Percentiles rank a stretch among this genome's conserved stretches.
Conservation (phyloP, 2,888 invertebrate species). For the Mimumesa dahlbomi region DNA sequence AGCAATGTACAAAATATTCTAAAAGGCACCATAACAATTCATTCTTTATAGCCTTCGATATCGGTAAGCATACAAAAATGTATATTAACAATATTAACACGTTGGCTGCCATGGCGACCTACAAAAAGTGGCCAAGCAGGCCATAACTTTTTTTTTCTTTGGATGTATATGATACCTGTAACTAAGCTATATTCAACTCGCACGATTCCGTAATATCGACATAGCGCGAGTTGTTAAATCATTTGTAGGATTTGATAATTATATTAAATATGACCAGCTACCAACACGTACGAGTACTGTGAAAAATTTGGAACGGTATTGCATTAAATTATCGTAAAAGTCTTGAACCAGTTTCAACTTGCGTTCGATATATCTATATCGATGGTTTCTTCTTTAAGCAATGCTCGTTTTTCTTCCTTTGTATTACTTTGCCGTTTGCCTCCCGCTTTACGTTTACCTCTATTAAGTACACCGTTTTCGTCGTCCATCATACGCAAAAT, state of each 20-base stretch:
- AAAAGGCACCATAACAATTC: slow-evolving; percentile 51
- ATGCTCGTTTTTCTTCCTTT: slow-evolving; percentile 80
- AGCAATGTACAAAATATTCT: slow-evolving; percentile 20
- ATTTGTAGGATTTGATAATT: slow-evolving; percentile 16
- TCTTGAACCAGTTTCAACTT: slow-evolving; percentile 68
- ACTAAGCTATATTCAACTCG: too few species aligned
- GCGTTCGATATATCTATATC: slow-evolving; percentile 78
- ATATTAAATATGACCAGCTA: neutral
- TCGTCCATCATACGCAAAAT: slow-evolving; percentile 98
- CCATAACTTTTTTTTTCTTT: too few species aligned
- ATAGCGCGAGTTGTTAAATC: too few species aligned
- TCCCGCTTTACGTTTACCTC: slow-evolving; percentile 81
- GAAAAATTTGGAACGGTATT: slow-evolving; percentile 21
- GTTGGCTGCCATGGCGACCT: too few species aligned
- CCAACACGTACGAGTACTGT: slow-evolving; percentile 1
- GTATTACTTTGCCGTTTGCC: slow-evolving; percentile 76
- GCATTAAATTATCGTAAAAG: slow-evolving; percentile 6
- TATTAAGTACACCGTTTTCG: slow-evolving; percentile 91
- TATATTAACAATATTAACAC: too few species aligned
- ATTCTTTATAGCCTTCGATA: slow-evolving; percentile 30
- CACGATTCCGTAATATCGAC: too few species aligned
- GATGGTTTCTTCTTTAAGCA: slow-evolving; percentile 79
- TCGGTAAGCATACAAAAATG: slow-evolving; percentile 1
- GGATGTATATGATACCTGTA: too few species aligned
- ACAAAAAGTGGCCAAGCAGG: too few species aligned